phyloP scores from a whole-genome alignment of 2,797 vertebrate genomes.

The Geotrypetes seraphini region DNA sequence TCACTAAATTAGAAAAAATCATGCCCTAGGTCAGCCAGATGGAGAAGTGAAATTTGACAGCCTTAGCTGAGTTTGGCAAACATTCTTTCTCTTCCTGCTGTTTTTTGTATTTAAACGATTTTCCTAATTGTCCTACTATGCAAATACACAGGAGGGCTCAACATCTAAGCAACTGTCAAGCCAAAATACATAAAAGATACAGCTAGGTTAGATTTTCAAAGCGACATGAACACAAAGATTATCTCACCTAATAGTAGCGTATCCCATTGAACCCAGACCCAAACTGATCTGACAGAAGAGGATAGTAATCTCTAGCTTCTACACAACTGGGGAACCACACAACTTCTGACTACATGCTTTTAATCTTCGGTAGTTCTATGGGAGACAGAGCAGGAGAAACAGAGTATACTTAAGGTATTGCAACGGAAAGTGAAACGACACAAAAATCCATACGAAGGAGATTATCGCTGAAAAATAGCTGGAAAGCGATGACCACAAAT shows the following conservation, averaged over 20 bases:
- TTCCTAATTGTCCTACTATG: background rate
- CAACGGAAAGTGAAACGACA: too few relatives aligned
- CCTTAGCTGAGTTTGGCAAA: background rate
- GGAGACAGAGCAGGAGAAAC: too few relatives aligned
- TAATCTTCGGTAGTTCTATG: too few relatives aligned
- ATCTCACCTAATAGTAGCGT: background rate
- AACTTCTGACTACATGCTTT: too few relatives aligned
- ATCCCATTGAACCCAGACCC: fast-evolving
- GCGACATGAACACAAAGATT: fast-evolving
- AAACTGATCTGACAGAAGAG: background rate
- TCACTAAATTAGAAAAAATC: too few relatives aligned
- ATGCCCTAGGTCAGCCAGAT: background rate
- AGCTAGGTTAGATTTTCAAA: background rate
- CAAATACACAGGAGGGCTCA: background rate
- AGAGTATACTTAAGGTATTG: too few relatives aligned
- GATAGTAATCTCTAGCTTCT: too few relatives aligned
- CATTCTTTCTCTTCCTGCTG: background rate
- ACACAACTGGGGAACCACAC: too few relatives aligned
- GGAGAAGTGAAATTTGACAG: fast-evolving
- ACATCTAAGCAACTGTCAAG: fast-evolving
- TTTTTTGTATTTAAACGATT: fast-evolving
- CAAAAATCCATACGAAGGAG: too few relatives aligned
- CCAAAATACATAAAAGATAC: background rate
- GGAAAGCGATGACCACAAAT: too few relatives aligned
- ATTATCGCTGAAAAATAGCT: too few relatives aligned